phyloP scores from a whole-genome alignment of 2,797 vertebrate species.

The Huso huso region DNA sequence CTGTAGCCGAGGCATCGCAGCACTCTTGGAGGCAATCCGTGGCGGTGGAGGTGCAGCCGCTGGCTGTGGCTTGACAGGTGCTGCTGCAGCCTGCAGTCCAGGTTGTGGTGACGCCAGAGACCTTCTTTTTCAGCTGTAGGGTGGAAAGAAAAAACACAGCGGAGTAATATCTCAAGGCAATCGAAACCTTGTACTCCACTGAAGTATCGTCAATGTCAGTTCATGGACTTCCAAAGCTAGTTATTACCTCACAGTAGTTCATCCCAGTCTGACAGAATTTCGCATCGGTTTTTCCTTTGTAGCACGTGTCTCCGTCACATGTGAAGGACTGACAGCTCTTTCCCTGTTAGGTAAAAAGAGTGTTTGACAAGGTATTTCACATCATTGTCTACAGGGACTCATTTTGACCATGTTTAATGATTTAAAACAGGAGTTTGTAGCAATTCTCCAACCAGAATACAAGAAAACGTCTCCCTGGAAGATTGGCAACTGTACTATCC shows the following conservation, averaged over 20 bases:
- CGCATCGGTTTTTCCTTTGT: slow-evolving; percentile 30
- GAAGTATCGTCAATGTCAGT: neutral
- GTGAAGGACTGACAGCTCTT: slow-evolving; percentile 56
- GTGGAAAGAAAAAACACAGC: slow-evolving; percentile 9
- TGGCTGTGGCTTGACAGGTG: slow-evolving; percentile 42
- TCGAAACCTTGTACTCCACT: too few relatives aligned
- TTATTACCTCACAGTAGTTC: slow-evolving; percentile 63
- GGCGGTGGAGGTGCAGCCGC: slow-evolving; percentile 21
- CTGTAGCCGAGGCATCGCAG: slow-evolving; percentile 46
- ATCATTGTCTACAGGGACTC: too few relatives aligned
- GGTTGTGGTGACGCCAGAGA: accelerated
- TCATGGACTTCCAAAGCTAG: neutral
- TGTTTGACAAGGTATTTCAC: too few relatives aligned
- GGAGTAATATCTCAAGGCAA: neutral
- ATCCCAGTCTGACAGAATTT: slow-evolving; percentile 31
- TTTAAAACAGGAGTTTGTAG: too few relatives aligned
- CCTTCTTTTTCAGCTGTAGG: slow-evolving; percentile 60
- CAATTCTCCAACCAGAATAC: neutral
- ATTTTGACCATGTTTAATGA: too few relatives aligned
- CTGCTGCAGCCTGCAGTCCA: slow-evolving; percentile 58
- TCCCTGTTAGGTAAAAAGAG: slow-evolving; percentile 40
- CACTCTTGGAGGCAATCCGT: slow-evolving; percentile 61
- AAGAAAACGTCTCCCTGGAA: slow-evolving; percentile 8
- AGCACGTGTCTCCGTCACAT: slow-evolving; percentile 53
- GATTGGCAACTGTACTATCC: too few relatives aligned